A percentile compares a stretch with the other conserved stretches of the same genome.
phyloP scores from a whole-genome alignment of 2,797 vertebrate genomes.

The Phrynocephalus guinanensis region DNA sequence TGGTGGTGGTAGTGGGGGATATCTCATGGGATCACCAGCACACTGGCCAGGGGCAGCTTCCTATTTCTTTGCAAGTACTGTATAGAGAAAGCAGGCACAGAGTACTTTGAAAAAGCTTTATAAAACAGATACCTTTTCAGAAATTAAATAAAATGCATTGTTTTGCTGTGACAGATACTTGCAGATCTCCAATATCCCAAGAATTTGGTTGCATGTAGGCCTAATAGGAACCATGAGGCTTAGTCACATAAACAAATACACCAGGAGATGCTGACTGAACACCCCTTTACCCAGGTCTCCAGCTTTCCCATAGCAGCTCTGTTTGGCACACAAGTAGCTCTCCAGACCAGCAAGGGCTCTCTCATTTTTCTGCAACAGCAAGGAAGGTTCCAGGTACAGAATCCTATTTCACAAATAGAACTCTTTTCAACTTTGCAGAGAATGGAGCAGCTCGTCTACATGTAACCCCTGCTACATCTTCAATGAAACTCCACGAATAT shows the following conservation, averaged over 20 bases:
- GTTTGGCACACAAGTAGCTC: not conserved
- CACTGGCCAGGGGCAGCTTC: not conserved
- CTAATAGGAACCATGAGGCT: not conserved
- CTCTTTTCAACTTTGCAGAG: not conserved
- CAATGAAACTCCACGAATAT: not conserved
- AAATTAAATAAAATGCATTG: not conserved
- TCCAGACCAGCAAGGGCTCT: not conserved
- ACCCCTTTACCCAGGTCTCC: not conserved
- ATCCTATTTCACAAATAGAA: not conserved
- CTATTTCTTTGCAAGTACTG: not conserved
- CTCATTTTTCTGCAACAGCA: not conserved
- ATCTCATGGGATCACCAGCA: not conserved
- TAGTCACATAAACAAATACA: not conserved
- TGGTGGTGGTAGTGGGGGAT: not conserved
- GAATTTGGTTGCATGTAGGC: not conserved
- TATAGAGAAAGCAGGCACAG: not conserved
- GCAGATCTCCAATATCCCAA: too few species aligned
- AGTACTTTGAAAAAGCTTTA: not conserved
- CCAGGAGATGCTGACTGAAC: not conserved
- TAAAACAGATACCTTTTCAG: not conserved
- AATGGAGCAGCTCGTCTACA: not conserved
- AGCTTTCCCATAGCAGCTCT: not conserved
- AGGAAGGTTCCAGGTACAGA: not conserved
- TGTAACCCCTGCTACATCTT: not conserved
- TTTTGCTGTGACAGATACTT: not conserved